Conservation (phyloP, 2,113 vertebrate species). For the Planiliza haematocheilus region DNA sequence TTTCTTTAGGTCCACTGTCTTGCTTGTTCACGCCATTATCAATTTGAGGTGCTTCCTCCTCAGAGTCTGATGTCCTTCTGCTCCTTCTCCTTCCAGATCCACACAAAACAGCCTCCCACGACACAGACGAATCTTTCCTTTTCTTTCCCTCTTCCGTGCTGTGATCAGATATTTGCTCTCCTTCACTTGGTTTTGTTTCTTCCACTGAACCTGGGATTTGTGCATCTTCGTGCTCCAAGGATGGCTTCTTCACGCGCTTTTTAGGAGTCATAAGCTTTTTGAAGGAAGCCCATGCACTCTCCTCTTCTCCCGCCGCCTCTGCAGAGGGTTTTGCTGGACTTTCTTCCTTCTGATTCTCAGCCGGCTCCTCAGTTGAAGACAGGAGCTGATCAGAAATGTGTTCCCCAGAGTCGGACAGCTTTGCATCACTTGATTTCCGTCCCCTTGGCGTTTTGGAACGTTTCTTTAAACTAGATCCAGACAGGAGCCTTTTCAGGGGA, state of each 20-base stretch:
- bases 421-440: conserved; percentile 80
- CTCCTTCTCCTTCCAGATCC: conserved; percentile 91
- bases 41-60: conserved; percentile 82
- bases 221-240: conserved; percentile 79
- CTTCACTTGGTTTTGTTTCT: conserved; percentile 80
- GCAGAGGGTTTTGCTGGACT: conserved; percentile 83
- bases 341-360: conserved; percentile 85
- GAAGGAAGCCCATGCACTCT: conserved; percentile 91
- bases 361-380: conserved; percentile 83
- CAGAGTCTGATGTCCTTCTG: conserved; percentile 88
- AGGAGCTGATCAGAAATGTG: conserved; percentile 76
- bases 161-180: conserved; percentile 82
- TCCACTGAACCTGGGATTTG: conserved; percentile 73
- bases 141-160: conserved; percentile 87
- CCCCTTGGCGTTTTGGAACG: conserved; percentile 88
- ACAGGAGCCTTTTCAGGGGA: conserved; percentile 91
- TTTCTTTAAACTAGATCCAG: conserved; percentile 87
- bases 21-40: conserved; percentile 69
- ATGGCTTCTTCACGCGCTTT: conserved; percentile 83
- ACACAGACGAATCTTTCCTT: conserved; percentile 89
- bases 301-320: conserved; percentile 79
- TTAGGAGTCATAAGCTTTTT: conserved; percentile 94
- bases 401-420: conserved; percentile 78
- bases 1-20: conserved; percentile 72
- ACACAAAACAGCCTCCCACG: conserved; percentile 95